A percentile compares a stretch with the other conserved stretches of the same genome.
Evolutionary conservation across 2,113 vertebrate genomes (phyloP).

Genomic region (Embiotoca jacksoni): DNA sequence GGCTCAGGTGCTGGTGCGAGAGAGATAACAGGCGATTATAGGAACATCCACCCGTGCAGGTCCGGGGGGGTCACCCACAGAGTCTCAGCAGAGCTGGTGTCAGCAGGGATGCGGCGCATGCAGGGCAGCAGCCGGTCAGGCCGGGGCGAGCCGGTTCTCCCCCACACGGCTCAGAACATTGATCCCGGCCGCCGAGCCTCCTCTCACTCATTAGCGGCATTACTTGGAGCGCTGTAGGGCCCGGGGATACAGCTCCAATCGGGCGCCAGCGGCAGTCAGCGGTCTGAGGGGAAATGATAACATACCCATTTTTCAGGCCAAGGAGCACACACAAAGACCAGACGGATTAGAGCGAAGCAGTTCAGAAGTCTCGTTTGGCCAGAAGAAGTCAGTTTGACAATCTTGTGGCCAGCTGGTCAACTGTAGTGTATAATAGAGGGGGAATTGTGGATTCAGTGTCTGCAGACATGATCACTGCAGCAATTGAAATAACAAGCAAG

Average conservation of each 20-base stretch:
- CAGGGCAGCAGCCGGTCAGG: slow-evolving; percentile 45
- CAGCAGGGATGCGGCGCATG: slow-evolving; percentile 33
- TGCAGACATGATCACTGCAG: slow-evolving; percentile 33
- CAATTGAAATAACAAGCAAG: slow-evolving; percentile 22
- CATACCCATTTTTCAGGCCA: slow-evolving; percentile 57
- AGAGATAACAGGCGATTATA: slow-evolving; percentile 73
- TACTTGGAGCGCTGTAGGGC: slow-evolving; percentile 55
- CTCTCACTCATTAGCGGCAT: slow-evolving; percentile 73
- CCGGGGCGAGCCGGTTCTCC: slow-evolving; percentile 42
- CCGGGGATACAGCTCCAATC: slow-evolving; percentile 44
- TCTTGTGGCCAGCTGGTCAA: slow-evolving; percentile 56
- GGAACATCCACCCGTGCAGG: slow-evolving; percentile 43
- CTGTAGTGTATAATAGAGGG: slow-evolving; percentile 39
- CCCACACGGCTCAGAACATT: slow-evolving; percentile 42
- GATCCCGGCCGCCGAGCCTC: slow-evolving; percentile 63
- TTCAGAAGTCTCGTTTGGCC: slow-evolving; percentile 50
- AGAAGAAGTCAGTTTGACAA: slow-evolving; percentile 57
- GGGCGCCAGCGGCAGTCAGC: slow-evolving; percentile 45
- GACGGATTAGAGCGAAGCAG: slow-evolving; percentile 60
- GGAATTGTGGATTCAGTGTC: slow-evolving; percentile 24
- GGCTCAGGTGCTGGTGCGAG: slow-evolving; percentile 69
- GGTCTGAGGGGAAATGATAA: slow-evolving; percentile 68
- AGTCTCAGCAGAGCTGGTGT: slow-evolving; percentile 32
- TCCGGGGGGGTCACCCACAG: slow-evolving; percentile 31
- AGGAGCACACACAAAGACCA: slow-evolving; percentile 54